Evolutionary conservation across 2,113 vertebrate genomes (phyloP), one percentile per base, ranked within the genome.

Genomic region (Aptenodytes patagonicus): DNA sequence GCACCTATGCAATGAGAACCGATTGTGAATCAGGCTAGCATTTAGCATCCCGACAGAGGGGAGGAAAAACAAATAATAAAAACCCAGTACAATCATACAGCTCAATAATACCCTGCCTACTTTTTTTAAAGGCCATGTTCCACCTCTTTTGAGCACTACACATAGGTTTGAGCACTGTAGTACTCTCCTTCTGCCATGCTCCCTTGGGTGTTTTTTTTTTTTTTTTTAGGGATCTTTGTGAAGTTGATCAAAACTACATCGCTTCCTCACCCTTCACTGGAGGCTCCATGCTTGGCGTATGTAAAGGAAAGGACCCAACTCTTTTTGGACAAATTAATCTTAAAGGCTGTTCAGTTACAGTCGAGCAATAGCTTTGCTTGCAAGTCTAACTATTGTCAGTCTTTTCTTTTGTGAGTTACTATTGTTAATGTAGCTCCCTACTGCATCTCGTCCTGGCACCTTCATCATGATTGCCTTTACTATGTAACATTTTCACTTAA

Each of bases 101-200:
- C 17, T 52, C 47, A 61, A 4, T 60, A 17, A 15, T 49, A 61
- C 0, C 0, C 11, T 68, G 15, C 22, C 38, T 51, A 2, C 29
- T 47, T 34, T 36, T 61, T 70, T 22, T 21, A 22, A 68, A 91
- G 51, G 31, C 51, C 3, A 0, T 0, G 0, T 70, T 93, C 49
- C 65, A 11, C 13, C 6, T 64, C 3, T 7, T 72, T 72, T 60
- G 75, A 44, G 26, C 32, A 14, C 32, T 80, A 3, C 3, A 18
- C 1, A 1, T n/a, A n/a, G n/a, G n/a, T n/a, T n/a, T n/a, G n/a
- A n/a, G n/a, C n/a, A n/a, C n/a, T n/a, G n/a, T n/a, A n/a, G n/a
- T n/a, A n/a, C n/a, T n/a, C n/a, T n/a, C n/a, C n/a, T n/a, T 55
- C 22, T 89, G 20, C 13, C 1, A 0, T 26, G 8, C 7, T 87